Conservation (phyloP, 2,888 invertebrate genomes). For the Chymomyza amoena region DNA sequence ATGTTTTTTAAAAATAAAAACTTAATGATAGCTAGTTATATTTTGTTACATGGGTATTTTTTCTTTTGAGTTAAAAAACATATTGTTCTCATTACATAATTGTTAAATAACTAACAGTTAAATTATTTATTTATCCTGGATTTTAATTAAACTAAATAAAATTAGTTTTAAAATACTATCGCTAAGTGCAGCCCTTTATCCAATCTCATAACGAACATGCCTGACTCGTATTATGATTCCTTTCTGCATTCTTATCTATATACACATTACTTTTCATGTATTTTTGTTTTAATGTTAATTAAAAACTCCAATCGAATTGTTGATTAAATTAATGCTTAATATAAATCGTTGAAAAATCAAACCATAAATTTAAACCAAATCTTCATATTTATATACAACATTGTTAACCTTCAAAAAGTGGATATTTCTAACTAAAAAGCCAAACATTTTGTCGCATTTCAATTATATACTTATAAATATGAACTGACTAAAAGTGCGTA, state of each 20-base stretch:
- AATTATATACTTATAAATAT: conserved; percentile 29
- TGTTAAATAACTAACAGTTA: conserved; percentile 61
- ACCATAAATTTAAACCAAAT: not conserved
- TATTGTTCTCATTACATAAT: conserved; percentile 57
- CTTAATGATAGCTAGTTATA: conserved; percentile 47
- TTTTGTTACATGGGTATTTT: conserved; percentile 43
- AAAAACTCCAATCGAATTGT: not conserved
- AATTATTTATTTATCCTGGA: not conserved
- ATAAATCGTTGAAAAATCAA: not conserved
- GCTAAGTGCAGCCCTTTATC: not conserved
- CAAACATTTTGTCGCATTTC: conserved; percentile 1
- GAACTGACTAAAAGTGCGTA: conserved; percentile 12
- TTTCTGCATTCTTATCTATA: not conserved
- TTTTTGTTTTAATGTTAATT: conserved; percentile 26
- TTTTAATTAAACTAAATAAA: conserved; percentile 5
- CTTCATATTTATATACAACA: not conserved
- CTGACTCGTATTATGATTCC: not conserved
- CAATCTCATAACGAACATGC: not conserved
- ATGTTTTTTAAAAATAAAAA: conserved; percentile 56
- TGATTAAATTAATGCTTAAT: not conserved
- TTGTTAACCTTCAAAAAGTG: conserved; percentile 13
- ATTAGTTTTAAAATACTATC: conserved; percentile 64
- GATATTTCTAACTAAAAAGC: conserved; percentile 1
- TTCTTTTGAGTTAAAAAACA: conserved; percentile 64
- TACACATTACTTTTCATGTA: not conserved